A percentile compares a stretch with the other conserved stretches of the same genome.
These are phyloP conservation scores for Alcedo quadribrachys DNA, from an alignment of 2,797 vertebrate genomes.

Conservation along the genomic window DNA sequence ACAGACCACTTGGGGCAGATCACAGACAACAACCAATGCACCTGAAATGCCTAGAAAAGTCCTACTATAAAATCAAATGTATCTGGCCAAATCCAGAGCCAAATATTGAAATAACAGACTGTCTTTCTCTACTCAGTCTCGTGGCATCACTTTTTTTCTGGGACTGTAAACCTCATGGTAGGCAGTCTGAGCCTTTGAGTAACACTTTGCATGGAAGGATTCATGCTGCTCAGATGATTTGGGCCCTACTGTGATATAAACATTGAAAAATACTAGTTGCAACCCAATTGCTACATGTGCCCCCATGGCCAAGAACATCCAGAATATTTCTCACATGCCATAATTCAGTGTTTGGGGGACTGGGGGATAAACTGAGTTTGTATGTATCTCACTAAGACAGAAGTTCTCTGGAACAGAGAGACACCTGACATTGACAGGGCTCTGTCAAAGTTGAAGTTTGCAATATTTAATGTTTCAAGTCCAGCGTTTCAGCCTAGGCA, in stretches of 20 bases:
- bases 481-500: background rate
- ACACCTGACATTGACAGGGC: background rate
- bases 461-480: background rate
- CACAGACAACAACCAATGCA: fast-evolving
- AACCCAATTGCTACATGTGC: background rate
- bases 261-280: background rate
- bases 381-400: background rate
- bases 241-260: background rate
- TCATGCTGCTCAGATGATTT: background rate
- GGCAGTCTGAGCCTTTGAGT: background rate
- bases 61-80: background rate
- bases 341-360: background rate
- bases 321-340: background rate
- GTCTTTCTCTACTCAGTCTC: background rate
- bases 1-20: fast-evolving
- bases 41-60: background rate
- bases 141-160: background rate
- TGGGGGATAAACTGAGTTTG: background rate
- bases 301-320: background rate
- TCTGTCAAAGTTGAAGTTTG: background rate
- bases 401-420: background rate
- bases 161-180: background rate
- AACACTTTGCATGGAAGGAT: background rate
- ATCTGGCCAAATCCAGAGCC: background rate
- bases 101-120: background rate